These are phyloP conservation scores for Girardinus metallicus DNA, from an alignment of 2,797 vertebrate species.

Conservation along the genomic window DNA sequence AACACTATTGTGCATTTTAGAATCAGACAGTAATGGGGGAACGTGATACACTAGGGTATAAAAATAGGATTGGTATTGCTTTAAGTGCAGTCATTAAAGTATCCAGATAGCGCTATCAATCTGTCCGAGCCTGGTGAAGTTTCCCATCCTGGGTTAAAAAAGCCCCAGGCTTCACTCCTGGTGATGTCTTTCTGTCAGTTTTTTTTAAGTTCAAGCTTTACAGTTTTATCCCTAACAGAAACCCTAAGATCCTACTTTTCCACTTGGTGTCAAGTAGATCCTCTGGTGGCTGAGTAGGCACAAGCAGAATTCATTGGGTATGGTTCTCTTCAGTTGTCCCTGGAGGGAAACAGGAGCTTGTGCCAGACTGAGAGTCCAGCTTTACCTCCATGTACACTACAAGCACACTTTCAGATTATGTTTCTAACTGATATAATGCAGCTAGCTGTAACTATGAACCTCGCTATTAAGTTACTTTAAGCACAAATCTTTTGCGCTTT, in stretches of 20 bases:
- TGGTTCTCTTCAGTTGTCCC: neutral
- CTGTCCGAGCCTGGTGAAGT: neutral
- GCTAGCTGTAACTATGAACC: neutral
- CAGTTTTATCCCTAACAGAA: neutral
- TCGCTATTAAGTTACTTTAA: neutral
- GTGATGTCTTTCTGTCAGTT: neutral
- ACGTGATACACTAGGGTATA: neutral
- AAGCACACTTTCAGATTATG: neutral
- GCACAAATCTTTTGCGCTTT: neutral
- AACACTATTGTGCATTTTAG: neutral
- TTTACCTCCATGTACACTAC: neutral
- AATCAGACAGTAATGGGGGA: neutral
- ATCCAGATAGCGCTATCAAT: neutral
- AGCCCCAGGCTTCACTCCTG: neutral
- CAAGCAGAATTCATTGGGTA: neutral
- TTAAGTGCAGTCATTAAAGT: conserved; percentile 3
- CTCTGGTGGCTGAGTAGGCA: neutral
- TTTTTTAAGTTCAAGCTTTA: neutral
- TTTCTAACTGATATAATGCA: neutral
- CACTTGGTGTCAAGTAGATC: neutral
- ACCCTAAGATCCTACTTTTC: neutral
- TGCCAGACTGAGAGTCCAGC: neutral
- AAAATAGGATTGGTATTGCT: neutral
- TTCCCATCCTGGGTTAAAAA: neutral
- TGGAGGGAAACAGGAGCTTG: neutral